These are phyloP conservation scores for Ia io DNA, from an alignment of 2,113 vertebrate species.

Conservation along the genomic window DNA sequence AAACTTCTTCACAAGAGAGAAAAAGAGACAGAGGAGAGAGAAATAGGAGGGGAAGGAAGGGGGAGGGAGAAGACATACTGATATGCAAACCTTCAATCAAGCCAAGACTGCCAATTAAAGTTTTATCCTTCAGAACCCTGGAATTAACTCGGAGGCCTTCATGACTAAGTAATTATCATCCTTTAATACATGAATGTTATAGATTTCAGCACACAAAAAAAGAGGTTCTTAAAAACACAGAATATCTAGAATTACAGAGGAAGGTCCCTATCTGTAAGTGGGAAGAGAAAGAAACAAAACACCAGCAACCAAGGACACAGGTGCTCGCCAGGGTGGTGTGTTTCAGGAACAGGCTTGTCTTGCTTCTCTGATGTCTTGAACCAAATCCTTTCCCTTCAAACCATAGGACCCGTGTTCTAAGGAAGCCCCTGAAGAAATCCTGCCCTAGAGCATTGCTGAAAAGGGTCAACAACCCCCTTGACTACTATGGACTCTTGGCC, in stretches of 20 bases:
- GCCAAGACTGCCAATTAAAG: neutral
- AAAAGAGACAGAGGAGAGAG: neutral
- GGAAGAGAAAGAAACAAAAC: neutral
- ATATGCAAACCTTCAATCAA: neutral
- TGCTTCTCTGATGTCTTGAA: neutral
- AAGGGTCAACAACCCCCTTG: neutral
- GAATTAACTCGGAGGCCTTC: neutral
- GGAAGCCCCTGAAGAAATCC: neutral
- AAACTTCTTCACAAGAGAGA: neutral
- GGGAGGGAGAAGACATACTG: neutral
- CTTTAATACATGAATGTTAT: neutral
- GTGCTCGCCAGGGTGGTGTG: accelerated
- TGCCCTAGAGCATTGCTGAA: neutral
- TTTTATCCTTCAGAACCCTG: constrained; percentile 19
- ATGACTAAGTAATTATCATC: neutral
- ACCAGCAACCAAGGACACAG: neutral
- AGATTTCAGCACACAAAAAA: neutral
- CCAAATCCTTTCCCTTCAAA: neutral
- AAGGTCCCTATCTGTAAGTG: neutral
- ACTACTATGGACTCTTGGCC: neutral
- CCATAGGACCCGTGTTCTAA: neutral
- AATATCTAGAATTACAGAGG: neutral
- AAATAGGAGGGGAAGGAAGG: accelerated
- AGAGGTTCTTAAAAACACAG: neutral
- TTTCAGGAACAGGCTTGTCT: neutral